These are phyloP conservation scores for Stenurella melanura DNA, from an alignment of 2,888 invertebrate genomes.

Conservation along the genomic window DNA sequence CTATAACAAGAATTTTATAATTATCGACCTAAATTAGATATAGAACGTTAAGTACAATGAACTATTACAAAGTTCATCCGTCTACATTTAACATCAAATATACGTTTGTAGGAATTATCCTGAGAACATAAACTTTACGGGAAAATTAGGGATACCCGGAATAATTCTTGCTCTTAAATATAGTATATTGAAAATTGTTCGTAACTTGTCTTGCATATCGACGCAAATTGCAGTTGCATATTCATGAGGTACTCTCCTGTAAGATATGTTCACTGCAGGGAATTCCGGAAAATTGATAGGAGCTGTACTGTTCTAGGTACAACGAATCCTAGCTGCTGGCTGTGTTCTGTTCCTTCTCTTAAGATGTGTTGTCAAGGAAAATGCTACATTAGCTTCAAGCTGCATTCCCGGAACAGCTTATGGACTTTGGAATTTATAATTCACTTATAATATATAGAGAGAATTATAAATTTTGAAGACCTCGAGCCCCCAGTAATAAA, in stretches of 20 bases:
- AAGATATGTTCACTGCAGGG: constrained; percentile 38
- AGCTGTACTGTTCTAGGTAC: constrained; percentile 28
- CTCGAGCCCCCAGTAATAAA: too few species aligned
- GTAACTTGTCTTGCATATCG: constrained; percentile 40
- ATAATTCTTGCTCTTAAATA: constrained; percentile 27
- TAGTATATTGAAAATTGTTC: constrained; percentile 31
- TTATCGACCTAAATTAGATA: too few species aligned
- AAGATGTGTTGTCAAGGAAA: constrained; percentile 22
- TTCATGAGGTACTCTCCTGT: constrained; percentile 33
- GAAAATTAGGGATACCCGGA: constrained; percentile 29
- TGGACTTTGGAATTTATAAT: constrained; percentile 12
- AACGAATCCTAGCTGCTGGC: constrained; percentile 12
- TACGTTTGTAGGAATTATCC: constrained; percentile 16
- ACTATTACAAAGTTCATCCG: neutral
- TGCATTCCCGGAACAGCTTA: constrained; percentile 16
- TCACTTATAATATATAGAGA: neutral
- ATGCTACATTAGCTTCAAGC: constrained; percentile 23
- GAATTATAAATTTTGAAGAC: too few species aligned
- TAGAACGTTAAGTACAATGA: neutral
- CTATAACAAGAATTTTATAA: too few species aligned
- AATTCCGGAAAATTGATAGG: constrained; percentile 31
- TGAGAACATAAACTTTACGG: constrained; percentile 3
- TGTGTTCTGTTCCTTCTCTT: constrained; percentile 14
- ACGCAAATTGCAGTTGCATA: constrained; percentile 40
- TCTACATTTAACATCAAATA: constrained; percentile 11